Evolutionary conservation across 2,113 vertebrate species (phyloP).

Genomic region (Tupaia chinensis): DNA sequence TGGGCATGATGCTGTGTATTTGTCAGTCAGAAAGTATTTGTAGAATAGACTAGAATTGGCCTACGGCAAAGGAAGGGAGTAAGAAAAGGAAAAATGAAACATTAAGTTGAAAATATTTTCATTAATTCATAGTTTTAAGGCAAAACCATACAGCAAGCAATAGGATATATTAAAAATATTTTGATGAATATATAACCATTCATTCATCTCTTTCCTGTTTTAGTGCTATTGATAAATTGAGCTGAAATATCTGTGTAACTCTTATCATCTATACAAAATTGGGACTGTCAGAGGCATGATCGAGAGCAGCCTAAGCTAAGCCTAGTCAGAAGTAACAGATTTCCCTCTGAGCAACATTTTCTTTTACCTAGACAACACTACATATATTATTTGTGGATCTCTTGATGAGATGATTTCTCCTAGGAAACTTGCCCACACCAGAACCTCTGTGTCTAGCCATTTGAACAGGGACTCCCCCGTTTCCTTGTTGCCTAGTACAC

Average conservation of each 20-base stretch:
- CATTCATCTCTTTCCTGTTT: slow-evolving; percentile 59
- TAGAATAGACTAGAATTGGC: slow-evolving; percentile 69
- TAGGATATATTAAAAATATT: background rate
- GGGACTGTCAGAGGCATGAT: slow-evolving; percentile 64
- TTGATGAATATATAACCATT: slow-evolving; percentile 58
- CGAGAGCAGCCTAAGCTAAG: slow-evolving; percentile 58
- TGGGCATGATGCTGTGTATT: slow-evolving; percentile 61
- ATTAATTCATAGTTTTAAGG: slow-evolving; percentile 40
- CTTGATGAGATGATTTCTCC: background rate
- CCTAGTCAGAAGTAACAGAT: slow-evolving; percentile 41
- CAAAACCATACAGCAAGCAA: slow-evolving; percentile 46
- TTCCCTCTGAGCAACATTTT: slow-evolving; percentile 40
- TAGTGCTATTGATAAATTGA: slow-evolving; percentile 71
- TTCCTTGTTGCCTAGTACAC: slow-evolving; percentile 18
- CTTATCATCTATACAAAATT: slow-evolving; percentile 70
- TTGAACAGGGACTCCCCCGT: slow-evolving; percentile 36
- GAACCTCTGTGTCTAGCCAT: background rate
- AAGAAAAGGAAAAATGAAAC: background rate
- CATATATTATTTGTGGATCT: slow-evolving; percentile 44
- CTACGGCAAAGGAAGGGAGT: background rate
- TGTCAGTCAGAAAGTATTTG: slow-evolving; percentile 50
- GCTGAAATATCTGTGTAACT: slow-evolving; percentile 65
- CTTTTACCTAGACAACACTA: slow-evolving; percentile 10
- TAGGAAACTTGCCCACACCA: slow-evolving; percentile 62
- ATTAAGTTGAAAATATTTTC: slow-evolving; percentile 62